These are phyloP conservation scores for Nerophis ophidion DNA, from an alignment of 2,113 vertebrate species.

Conservation along the genomic window DNA sequence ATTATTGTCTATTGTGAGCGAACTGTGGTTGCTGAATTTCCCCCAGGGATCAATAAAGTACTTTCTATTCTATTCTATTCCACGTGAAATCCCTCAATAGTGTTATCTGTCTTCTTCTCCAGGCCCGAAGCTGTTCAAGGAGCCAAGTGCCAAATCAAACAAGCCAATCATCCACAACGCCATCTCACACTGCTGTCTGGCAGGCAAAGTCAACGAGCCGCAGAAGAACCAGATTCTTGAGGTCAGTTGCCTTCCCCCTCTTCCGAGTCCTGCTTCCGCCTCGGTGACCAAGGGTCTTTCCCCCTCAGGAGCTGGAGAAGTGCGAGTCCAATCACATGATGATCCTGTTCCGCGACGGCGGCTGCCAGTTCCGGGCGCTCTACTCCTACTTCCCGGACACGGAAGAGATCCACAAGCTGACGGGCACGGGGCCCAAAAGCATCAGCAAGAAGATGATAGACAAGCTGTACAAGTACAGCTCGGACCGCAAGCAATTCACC, in stretches of 20 bases:
- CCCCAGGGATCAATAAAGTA: too few species aligned
- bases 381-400: slow-evolving; percentile 90
- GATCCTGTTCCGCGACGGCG: slow-evolving; percentile 91
- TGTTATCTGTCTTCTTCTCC: slow-evolving; percentile 5
- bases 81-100: background rate
- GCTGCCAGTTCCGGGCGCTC: slow-evolving; percentile 92
- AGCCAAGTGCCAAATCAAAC: slow-evolving; percentile 95
- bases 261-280: background rate
- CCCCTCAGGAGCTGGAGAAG: slow-evolving; percentile 85
- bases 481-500: slow-evolving; percentile 94
- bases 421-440: slow-evolving; percentile 86
- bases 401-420: slow-evolving; percentile 88
- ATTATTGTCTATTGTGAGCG: too few species aligned
- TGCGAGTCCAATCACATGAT: slow-evolving; percentile 96
- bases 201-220: slow-evolving; percentile 93
- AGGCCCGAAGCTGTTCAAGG: slow-evolving; percentile 95
- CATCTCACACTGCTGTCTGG: slow-evolving; percentile 92
- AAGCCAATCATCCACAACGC: slow-evolving; percentile 95
- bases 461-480: slow-evolving; percentile 96
- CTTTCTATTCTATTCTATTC: too few species aligned
- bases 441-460: slow-evolving; percentile 97
- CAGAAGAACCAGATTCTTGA: slow-evolving; percentile 92
- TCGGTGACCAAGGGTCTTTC: background rate
- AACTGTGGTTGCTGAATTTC: too few species aligned
- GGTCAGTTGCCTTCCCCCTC: slow-evolving; percentile 58